Conservation (phyloP, 2,888 invertebrate genomes). For the Spilosoma lubricipeda region DNA sequence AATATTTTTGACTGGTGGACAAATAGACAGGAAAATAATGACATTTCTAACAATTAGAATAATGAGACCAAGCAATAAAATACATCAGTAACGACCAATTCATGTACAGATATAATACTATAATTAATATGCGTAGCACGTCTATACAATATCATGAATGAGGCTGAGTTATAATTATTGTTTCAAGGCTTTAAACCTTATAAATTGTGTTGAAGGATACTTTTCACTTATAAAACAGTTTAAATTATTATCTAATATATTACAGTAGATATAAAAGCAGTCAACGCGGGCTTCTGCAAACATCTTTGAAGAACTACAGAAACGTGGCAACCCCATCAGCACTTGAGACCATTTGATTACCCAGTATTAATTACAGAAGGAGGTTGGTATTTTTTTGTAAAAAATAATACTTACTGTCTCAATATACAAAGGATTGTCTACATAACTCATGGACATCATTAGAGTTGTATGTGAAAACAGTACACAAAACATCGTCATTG, state of each 20-base stretch:
- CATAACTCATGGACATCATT: constrained; percentile 63
- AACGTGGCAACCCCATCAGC: too few relatives aligned
- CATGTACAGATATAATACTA: not conserved
- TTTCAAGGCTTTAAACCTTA: not conserved
- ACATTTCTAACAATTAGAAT: not conserved
- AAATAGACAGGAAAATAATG: too few relatives aligned
- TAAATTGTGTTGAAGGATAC: not conserved
- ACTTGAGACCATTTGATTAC: too few relatives aligned
- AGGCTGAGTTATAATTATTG: not conserved
- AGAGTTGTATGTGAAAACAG: constrained; percentile 77
- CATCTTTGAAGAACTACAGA: too few relatives aligned
- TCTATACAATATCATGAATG: not conserved
- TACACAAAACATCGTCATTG: constrained; percentile 77
- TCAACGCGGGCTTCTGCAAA: too few relatives aligned
- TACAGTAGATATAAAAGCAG: too few relatives aligned
- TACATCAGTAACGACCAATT: not conserved
- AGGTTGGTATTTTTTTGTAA: not conserved
- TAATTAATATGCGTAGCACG: not conserved
- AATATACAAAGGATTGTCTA: constrained; percentile 73
- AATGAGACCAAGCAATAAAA: not conserved
- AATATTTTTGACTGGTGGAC: too few relatives aligned
- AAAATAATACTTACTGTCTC: constrained; percentile 67
- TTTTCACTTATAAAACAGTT: not conserved
- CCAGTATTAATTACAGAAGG: not conserved
- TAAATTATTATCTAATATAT: too few relatives aligned